Conservation (phyloP, 1,140 invertebrate species). For the Marisa cornuarietis region DNA sequence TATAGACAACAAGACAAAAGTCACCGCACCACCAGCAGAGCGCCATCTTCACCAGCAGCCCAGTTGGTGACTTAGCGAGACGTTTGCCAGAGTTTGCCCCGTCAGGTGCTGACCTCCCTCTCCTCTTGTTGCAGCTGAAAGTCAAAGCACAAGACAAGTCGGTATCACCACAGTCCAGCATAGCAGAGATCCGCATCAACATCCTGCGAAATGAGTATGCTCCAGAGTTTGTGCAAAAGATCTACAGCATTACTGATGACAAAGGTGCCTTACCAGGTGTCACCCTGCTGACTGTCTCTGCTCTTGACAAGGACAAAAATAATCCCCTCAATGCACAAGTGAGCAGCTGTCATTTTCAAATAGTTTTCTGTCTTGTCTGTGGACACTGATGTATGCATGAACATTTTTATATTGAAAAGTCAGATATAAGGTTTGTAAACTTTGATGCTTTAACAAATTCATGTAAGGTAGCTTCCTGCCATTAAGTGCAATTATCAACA, state of each 20-base stretch:
- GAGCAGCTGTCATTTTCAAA: conserved; percentile 10
- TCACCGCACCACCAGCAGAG: no score
- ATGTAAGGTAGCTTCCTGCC: no score
- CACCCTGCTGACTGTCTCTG: conserved; percentile 27
- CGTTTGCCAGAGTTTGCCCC: no score
- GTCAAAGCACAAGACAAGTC: conserved; percentile 34
- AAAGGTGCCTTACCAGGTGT: conserved; percentile 20
- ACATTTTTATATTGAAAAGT: no score
- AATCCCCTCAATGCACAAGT: conserved; percentile 23
- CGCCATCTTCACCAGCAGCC: no score
- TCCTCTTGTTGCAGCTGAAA: conserved; percentile 34
- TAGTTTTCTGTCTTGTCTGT: no score
- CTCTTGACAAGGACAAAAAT: conserved; percentile 30
- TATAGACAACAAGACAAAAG: no score
- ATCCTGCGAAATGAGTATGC: conserved; percentile 80
- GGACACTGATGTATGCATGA: no score
- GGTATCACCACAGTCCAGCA: conserved; percentile 22
- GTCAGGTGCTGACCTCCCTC: background rate
- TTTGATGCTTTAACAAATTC: no score
- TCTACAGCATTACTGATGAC: conserved; percentile 20
- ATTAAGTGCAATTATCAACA: no score
- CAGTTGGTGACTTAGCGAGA: no score
- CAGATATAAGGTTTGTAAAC: no score
- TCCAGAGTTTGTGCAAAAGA: conserved; percentile 46
- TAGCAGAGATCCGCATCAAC: conserved; percentile 49